Evolutionary conservation across 92 coral and sea anemone species (phyloP), one percentile per base, ranked within the genome.

Genomic region (Meandrina meandrites): DNA sequence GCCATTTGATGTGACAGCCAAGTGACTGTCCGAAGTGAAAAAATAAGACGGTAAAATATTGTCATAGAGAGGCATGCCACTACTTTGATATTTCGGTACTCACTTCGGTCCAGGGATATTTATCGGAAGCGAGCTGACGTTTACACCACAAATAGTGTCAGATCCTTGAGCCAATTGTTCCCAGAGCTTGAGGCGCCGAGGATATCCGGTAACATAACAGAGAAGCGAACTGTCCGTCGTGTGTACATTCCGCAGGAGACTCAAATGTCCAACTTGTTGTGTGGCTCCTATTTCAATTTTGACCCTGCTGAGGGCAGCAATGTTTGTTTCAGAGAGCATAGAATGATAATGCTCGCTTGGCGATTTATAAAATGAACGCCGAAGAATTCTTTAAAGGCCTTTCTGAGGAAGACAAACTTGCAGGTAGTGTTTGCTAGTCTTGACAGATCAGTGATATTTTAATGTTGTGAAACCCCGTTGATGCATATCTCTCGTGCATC

Each of bases 211-310:
- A 70, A 79, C 88, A 85, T 76, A 66, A n/a, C 80, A 86, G 89
- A n/a, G 79, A 35, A 8, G 82, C 90, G 85, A 74, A 74, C 80
- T 72, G 77, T 73, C 76, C 92, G 81, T 69, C 80, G 87, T 89
- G 93, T 94, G 91, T 94, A 92, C 97, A 94, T 94, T 92, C 97
- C 97, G 86, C 75, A 81, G 88, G 77, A 86, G 77, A 66, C 91
- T 89, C 89, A 91, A 84, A 91, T 93, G 90, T 81, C 67, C 78
- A 18, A 57, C 87, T 86, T 90, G 81, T 74, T 84, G 84, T 82
- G 88, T 82, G 94, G 94, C 90, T 93, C 90, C 79, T 58, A 81
- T 91, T 91, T 89, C 94, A 57, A 36, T 79, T 81, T 72, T 89
- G 93, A 93, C 92, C 91, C 67, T 76, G 48, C 69, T 67, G 85